phyloP scores from a whole-genome alignment of 1,140 invertebrate genomes.

The Neodiprion pinetum region DNA sequence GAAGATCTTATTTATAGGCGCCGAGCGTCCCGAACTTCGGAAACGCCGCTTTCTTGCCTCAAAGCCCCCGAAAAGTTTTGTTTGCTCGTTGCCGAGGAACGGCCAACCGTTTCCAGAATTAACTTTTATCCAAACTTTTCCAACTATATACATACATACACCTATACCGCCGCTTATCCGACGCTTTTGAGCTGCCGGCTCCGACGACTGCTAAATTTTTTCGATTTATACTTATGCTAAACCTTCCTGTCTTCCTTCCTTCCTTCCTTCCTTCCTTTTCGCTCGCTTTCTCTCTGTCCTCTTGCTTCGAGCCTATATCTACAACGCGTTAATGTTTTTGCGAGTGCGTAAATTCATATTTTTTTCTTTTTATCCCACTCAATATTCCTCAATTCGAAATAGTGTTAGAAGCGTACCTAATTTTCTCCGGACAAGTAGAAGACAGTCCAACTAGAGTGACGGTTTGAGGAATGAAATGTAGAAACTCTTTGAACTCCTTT shows the following conservation, averaged over 20 bases:
- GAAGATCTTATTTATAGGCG: constrained; percentile 36
- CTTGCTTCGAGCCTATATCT: too few species aligned
- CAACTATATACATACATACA: background rate
- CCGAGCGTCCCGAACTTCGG: constrained; percentile 26
- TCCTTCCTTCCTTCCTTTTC: too few species aligned
- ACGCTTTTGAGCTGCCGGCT: background rate
- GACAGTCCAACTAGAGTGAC: too few species aligned
- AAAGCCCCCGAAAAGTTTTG: constrained; percentile 19
- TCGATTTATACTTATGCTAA: background rate
- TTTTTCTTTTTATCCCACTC: too few species aligned
- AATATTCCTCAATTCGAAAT: too few species aligned
- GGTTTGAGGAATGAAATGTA: too few species aligned
- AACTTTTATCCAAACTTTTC: constrained; percentile 23
- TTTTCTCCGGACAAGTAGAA: too few species aligned
- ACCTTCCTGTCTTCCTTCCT: too few species aligned
- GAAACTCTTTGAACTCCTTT: too few species aligned
- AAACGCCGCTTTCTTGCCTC: constrained; percentile 23
- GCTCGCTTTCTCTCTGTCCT: background rate
- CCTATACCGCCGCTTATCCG: background rate
- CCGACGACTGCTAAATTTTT: background rate
- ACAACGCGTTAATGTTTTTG: too few species aligned
- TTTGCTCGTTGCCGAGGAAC: constrained; percentile 13
- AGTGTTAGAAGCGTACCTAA: too few species aligned
- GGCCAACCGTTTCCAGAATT: constrained; percentile 19
- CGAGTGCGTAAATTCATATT: too few species aligned